phyloP scores from a whole-genome alignment of 2,797 vertebrate genomes.

The Propithecus deckenii region DNA sequence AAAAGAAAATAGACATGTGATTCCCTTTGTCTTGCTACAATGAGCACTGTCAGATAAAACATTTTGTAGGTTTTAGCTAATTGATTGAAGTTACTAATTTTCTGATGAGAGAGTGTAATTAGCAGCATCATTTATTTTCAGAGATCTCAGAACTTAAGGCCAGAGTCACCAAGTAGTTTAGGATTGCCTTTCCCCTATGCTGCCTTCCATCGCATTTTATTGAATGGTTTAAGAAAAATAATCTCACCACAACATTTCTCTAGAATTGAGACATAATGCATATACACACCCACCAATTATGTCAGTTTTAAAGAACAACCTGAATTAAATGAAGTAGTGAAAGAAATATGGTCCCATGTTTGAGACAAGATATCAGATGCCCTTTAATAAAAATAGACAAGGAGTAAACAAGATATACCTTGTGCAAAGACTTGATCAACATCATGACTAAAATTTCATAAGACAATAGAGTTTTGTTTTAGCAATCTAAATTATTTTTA shows the following conservation, averaged over 20 bases:
- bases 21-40: background rate
- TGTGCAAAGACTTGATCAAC: background rate
- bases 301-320: background rate
- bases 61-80: background rate
- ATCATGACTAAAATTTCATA: background rate
- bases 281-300: background rate
- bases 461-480: background rate
- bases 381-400: background rate
- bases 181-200: background rate
- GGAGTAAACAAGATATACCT: background rate
- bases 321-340: background rate
- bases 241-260: background rate
- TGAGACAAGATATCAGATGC: background rate
- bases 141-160: background rate
- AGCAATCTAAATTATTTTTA: background rate
- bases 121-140: background rate
- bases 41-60: background rate
- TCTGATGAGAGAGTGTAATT: background rate
- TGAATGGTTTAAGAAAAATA: background rate
- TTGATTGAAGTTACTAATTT: background rate
- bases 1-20: background rate
- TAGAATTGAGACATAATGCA: background rate
- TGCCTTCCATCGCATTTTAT: background rate
- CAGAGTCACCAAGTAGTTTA: background rate
- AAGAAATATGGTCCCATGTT: background rate